These are phyloP conservation scores for Pao palembangensis DNA, from an alignment of 2,113 vertebrate genomes.

Conservation along the genomic window DNA sequence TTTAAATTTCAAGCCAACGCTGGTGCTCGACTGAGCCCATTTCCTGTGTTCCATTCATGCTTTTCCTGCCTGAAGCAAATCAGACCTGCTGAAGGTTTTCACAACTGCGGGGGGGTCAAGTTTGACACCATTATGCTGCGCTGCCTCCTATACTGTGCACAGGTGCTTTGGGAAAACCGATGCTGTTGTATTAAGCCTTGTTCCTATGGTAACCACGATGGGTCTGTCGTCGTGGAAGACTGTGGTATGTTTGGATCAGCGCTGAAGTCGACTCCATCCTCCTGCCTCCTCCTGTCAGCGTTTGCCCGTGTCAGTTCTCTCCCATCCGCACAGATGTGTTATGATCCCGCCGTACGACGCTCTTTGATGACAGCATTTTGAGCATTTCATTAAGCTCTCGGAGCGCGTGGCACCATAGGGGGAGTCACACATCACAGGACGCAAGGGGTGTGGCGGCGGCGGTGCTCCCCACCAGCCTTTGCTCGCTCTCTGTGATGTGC, in stretches of 20 bases:
- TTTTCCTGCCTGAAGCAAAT: conserved; percentile 7
- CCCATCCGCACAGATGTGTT: conserved; percentile 11
- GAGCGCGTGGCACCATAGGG: conserved; percentile 17
- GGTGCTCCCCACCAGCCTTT: conserved; percentile 22
- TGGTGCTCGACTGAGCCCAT: not conserved
- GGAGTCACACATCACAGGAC: conserved; percentile 31
- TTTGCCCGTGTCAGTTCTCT: conserved; percentile 19
- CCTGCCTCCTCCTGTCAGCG: not conserved
- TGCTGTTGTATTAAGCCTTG: conserved; percentile 57
- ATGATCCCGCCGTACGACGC: conserved; percentile 20
- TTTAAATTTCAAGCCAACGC: not conserved
- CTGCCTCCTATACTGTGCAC: conserved; percentile 51
- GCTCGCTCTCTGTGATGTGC: conserved; percentile 40
- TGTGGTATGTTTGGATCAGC: conserved; percentile 31
- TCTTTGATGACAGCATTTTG: conserved; percentile 43
- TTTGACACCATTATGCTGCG: conserved; percentile 30
- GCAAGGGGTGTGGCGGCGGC: conserved; percentile 37
- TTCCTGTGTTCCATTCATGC: conserved; percentile 4
- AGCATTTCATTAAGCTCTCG: conserved; percentile 52
- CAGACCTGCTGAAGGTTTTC: conserved; percentile 2
- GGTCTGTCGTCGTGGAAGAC: conserved; percentile 46
- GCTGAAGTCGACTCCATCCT: not conserved
- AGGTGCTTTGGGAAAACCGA: conserved; percentile 53
- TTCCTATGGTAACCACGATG: conserved; percentile 71
- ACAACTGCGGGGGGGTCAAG: conserved; percentile 1